These are phyloP conservation scores for Hoplodrina ambigua DNA, from an alignment of 2,888 invertebrate species.

Conservation along the genomic window DNA sequence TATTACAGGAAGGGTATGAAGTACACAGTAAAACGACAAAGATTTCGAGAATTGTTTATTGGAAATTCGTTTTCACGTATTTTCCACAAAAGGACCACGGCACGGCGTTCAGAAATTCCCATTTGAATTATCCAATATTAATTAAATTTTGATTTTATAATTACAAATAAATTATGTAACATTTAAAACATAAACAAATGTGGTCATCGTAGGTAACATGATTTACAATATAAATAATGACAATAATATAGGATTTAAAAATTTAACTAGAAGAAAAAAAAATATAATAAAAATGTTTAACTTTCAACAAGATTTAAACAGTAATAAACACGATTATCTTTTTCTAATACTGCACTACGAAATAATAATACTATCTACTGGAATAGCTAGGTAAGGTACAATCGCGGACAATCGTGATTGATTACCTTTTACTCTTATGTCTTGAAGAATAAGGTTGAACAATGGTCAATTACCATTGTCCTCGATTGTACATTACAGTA, in stretches of 20 bases:
- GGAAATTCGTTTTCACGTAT: slow-evolving; percentile 36
- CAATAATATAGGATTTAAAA: neutral
- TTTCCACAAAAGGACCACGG: slow-evolving; percentile 15
- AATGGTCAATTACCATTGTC: too few species aligned
- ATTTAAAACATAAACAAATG: slow-evolving; percentile 1
- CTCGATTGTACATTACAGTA: slow-evolving; percentile 3
- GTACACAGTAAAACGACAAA: slow-evolving; percentile 25
- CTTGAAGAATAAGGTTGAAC: too few species aligned
- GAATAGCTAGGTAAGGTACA: neutral
- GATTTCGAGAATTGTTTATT: slow-evolving; percentile 46
- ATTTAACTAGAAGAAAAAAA: neutral
- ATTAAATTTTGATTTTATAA: neutral
- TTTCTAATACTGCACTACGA: slow-evolving; percentile 27
- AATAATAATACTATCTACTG: slow-evolving; percentile 24
- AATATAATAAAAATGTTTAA: neutral
- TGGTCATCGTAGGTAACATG: slow-evolving; percentile 2
- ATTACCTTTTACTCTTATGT: too few species aligned
- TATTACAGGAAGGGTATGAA: neutral
- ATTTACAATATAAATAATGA: slow-evolving; percentile 17
- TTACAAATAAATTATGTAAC: neutral
- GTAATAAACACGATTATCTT: slow-evolving; percentile 8
- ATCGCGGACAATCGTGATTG: too few species aligned
- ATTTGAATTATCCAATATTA: neutral
- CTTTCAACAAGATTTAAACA: slow-evolving; percentile 15
- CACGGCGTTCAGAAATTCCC: slow-evolving; percentile 11